Conservation (phyloP, 2,797 vertebrate genomes). For the Caiman crocodilus region DNA sequence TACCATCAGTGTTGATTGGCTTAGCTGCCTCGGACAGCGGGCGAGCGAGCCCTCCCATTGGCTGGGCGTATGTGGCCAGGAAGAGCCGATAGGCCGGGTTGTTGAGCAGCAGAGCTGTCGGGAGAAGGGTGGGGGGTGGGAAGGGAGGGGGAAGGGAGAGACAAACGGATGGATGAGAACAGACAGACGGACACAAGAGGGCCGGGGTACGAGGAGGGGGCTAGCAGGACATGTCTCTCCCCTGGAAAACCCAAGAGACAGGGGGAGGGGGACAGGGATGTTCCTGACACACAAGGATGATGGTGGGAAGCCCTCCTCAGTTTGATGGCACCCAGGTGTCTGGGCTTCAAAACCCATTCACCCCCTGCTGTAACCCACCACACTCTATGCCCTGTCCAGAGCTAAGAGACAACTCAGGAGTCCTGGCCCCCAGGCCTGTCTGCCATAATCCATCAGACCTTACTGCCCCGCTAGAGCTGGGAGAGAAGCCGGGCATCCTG, state of each 20-base stretch:
- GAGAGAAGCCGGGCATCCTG: too few species aligned
- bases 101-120: slow-evolving; percentile 93
- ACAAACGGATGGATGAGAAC: slow-evolving; percentile 70
- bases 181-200: slow-evolving; percentile 50
- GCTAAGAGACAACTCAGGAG: too few species aligned
- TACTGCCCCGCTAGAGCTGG: too few species aligned
- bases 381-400: too few species aligned
- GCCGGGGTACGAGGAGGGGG: not conserved
- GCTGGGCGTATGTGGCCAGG: slow-evolving; percentile 89
- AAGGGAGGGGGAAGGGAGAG: slow-evolving; percentile 62
- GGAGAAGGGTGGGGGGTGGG: slow-evolving; percentile 62
- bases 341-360: too few species aligned
- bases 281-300: not conserved
- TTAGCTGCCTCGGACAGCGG: slow-evolving; percentile 75
- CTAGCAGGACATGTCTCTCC: not conserved
- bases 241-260: not conserved
- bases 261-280: not conserved
- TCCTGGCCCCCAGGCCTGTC: too few species aligned
- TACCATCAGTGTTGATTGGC: slow-evolving; percentile 90
- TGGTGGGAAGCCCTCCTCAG: not conserved
- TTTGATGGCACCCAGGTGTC: too few species aligned
- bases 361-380: too few species aligned
- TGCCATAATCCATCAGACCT: too few species aligned
- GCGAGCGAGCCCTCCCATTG: slow-evolving; percentile 83
- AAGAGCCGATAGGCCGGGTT: slow-evolving; percentile 95